phyloP scores from a whole-genome alignment of 2,113 vertebrate genomes.

The Phocoena sinus region DNA sequence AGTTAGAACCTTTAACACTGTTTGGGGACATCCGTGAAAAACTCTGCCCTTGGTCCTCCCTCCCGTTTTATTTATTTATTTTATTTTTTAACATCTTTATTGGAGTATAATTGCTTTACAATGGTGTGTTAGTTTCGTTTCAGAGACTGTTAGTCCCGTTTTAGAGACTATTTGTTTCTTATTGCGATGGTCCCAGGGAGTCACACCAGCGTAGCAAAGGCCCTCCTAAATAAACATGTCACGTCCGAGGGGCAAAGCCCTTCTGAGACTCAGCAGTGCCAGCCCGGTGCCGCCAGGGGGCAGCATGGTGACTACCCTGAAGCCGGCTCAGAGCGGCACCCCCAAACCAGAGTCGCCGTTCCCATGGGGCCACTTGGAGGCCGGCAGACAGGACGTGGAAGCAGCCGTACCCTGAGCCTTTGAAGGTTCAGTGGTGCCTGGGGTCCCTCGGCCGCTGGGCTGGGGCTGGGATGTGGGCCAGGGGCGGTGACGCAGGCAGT shows the following conservation, averaged over 20 bases:
- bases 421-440: rapidly evolving
- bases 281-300: rapidly evolving
- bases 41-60: too few species aligned
- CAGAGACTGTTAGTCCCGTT: background rate
- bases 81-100: too few species aligned
- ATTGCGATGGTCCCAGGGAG: too few species aligned
- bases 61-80: background rate
- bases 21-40: background rate
- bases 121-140: too few species aligned
- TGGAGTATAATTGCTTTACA: too few species aligned
- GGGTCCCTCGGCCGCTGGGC: rapidly evolving
- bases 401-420: background rate
- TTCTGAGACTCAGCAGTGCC: background rate
- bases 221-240: background rate
- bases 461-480: background rate
- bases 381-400: too few species aligned
- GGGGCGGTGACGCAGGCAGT: too few species aligned
- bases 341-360: rapidly evolving
- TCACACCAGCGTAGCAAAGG: rapidly evolving
- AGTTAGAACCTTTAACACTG: background rate
- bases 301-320: background rate
- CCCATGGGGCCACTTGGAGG: rapidly evolving
- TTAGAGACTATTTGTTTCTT: background rate
- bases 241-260: background rate
- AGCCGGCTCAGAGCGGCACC: background rate